phyloP scores from a whole-genome alignment of 2,888 invertebrate genomes.

The Sesia apiformis region DNA sequence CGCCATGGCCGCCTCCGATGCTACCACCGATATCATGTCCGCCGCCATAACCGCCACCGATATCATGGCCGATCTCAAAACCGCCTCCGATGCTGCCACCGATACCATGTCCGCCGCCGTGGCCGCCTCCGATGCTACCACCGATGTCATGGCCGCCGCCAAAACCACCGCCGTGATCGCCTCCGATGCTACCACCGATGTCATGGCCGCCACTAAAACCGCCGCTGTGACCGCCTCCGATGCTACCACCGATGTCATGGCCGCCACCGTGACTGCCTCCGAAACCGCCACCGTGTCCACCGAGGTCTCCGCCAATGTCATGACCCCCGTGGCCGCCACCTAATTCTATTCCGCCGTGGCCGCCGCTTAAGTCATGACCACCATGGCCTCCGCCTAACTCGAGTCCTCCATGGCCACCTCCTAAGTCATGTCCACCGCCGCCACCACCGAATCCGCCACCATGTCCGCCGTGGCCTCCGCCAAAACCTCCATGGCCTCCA shows the following conservation, averaged over 20 bases:
- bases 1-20: conserved; percentile 16
- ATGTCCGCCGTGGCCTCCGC: conserved; percentile 10
- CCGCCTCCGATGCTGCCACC: conserved; percentile 19
- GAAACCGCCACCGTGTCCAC: conserved; percentile 15
- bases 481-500: conserved; percentile 11
- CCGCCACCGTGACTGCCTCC: conserved; percentile 22
- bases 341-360: conserved; percentile 9
- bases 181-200: conserved; percentile 9
- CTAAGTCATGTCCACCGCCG: conserved; percentile 13
- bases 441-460: conserved; percentile 15
- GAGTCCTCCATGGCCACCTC: conserved; percentile 16
- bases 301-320: conserved; percentile 8
- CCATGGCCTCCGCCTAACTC: conserved; percentile 21
- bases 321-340: conserved; percentile 12
- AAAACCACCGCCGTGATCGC: conserved; percentile 5
- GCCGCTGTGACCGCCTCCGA: conserved; percentile 26
- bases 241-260: conserved; percentile 21
- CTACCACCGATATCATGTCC: conserved; percentile 12
- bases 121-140: conserved; percentile 12
- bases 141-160: conserved; percentile 9
- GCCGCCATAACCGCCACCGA: conserved; percentile 21
- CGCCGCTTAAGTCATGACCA: conserved; percentile 9
- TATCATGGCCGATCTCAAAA: conserved; percentile 16
- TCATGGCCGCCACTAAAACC: conserved; percentile 10
- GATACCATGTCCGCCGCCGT: conserved; percentile 16